phyloP scores from a whole-genome alignment of 2,888 invertebrate species.

The Desoria tigrina region DNA sequence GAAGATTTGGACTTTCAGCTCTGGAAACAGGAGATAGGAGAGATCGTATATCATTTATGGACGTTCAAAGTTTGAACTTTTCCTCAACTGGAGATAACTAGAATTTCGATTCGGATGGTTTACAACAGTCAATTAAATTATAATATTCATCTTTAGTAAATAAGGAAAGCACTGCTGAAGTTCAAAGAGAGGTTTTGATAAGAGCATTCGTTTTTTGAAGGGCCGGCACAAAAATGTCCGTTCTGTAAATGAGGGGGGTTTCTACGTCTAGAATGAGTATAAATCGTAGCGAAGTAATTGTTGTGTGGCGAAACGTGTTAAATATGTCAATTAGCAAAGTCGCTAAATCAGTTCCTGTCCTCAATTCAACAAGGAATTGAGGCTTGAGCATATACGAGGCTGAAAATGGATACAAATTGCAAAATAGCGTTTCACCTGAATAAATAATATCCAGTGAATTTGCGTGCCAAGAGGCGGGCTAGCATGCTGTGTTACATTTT shows the following conservation, averaged over 20 bases:
- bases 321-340: constrained; percentile 14
- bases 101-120: too few relatives aligned
- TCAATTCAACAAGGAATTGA: not conserved
- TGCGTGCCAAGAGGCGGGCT: not conserved
- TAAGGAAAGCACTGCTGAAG: too few relatives aligned
- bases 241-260: too few relatives aligned
- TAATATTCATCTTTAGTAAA: too few relatives aligned
- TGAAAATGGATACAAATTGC: not conserved
- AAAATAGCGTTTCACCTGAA: constrained; percentile 2
- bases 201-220: too few relatives aligned
- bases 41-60: constrained; percentile 45
- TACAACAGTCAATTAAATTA: too few relatives aligned
- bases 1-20: constrained; percentile 3
- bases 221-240: too few relatives aligned
- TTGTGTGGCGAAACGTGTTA: constrained; percentile 4
- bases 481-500: not conserved
- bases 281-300: too few relatives aligned
- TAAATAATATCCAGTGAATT: not conserved
- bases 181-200: too few relatives aligned
- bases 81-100: not conserved
- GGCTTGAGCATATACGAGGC: not conserved
- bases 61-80: constrained; percentile 22
- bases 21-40: constrained; percentile 37
- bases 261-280: too few relatives aligned
- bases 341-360: constrained; percentile 17